Conservation (phyloP, 2,113 vertebrate species). For the Tichodroma muraria region DNA sequence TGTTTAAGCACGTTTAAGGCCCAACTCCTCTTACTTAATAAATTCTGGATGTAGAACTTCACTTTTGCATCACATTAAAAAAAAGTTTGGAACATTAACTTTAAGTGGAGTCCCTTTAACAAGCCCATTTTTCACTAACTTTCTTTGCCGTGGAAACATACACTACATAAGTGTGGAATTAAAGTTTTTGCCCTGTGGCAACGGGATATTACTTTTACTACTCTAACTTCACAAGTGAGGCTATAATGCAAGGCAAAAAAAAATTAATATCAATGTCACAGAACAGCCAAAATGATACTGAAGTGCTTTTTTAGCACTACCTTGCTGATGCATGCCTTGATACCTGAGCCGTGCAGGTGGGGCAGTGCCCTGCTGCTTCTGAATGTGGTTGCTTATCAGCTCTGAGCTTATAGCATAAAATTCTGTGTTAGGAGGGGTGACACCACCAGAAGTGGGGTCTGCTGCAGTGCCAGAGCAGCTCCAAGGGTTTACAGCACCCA, state of each 20-base stretch:
- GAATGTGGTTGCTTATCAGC: accelerated
- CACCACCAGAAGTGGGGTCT: not conserved
- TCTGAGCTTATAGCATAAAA: not conserved
- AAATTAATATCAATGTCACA: not conserved
- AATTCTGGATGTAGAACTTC: not conserved
- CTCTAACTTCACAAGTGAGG: not conserved
- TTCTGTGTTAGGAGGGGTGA: not conserved
- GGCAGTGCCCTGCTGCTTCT: not conserved
- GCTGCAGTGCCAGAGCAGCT: not conserved
- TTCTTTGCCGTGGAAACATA: not conserved
- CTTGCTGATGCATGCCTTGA: not conserved
- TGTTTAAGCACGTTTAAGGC: not conserved
- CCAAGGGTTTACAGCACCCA: not conserved
- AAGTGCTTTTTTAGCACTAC: not conserved
- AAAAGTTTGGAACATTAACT: slow-evolving; percentile 22
- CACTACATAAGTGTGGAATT: not conserved
- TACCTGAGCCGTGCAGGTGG: not conserved
- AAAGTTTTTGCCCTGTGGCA: slow-evolving; percentile 23
- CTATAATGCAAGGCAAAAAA: not conserved
- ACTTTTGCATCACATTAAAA: not conserved
- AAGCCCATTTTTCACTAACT: slow-evolving; percentile 46
- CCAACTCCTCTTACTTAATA: slow-evolving; percentile 27
- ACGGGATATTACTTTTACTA: slow-evolving; percentile 4
- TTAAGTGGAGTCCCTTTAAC: slow-evolving; percentile 4
- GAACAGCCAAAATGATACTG: not conserved